Conservation (phyloP, 2,888 invertebrate genomes). For the Nebria brevicollis region DNA sequence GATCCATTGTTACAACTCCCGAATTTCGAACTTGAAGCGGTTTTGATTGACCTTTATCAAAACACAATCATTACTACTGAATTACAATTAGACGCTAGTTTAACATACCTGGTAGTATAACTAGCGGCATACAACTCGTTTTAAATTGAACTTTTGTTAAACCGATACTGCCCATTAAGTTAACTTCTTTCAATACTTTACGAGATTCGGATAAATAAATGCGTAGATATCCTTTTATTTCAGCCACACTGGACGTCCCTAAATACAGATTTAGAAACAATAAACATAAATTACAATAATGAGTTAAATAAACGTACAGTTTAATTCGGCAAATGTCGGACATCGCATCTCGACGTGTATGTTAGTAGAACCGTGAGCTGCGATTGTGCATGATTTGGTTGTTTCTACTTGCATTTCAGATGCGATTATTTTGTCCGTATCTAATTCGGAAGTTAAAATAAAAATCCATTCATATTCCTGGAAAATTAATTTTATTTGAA, state of each 20-base stretch:
- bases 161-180: slow-evolving; percentile 21
- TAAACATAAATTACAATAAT: neutral
- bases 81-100: neutral
- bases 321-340: neutral
- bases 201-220: slow-evolving; percentile 10
- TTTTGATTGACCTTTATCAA: slow-evolving; percentile 23
- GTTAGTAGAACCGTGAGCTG: neutral
- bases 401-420: neutral
- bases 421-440: neutral
- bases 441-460: slow-evolving; percentile 10
- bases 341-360: neutral
- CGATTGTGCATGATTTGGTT: neutral
- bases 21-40: slow-evolving; percentile 33
- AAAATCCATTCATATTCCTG: slow-evolving; percentile 29
- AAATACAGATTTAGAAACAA: neutral
- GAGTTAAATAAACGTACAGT: neutral
- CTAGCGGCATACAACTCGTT: slow-evolving; percentile 27
- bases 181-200: slow-evolving; percentile 16
- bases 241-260: neutral
- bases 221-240: neutral
- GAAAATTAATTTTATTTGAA: slow-evolving; percentile 8
- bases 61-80: neutral
- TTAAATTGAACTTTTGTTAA: slow-evolving; percentile 35
- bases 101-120: slow-evolving; percentile 19
- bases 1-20: slow-evolving; percentile 25